Base-by-base conservation (phyloP, 2,797 vertebrate genomes). In the Aphelocoma californica region DNA sequence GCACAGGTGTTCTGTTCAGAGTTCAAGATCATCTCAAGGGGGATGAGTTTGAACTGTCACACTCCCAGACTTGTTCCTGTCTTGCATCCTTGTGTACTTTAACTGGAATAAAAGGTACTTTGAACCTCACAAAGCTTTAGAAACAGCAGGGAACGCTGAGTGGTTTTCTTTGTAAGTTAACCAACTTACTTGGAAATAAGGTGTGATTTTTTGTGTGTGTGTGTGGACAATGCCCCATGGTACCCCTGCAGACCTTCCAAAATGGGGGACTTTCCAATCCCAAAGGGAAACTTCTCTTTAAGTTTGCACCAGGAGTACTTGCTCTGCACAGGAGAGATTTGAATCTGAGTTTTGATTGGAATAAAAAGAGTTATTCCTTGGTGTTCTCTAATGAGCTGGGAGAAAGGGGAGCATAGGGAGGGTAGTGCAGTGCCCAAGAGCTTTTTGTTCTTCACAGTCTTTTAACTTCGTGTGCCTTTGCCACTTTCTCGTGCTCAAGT, bases 41-140 rank as follows among this genome's bases (percentile, higher is more conserved):
- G 72, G 83, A 67, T 81, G 58, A 58, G 34, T 94, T 86, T 83
- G 84, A 86, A 6, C 28, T 86, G 64, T 91, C 40, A 86, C 15
- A 18, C 10, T 13, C 48, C 36, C 60, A 92, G 56, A 64, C 60
- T 67, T 6, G 2, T 88, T 94, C 56, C 50, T 88, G 14, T 60
- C 74, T 83, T 85, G 56, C 29, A 42, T 32, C 51, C 34, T 58
- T 58, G 12, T 72, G 28, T 57, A 56, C 57, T 92, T 62, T 60
- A 81, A 34, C 75, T 34, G 67, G 38, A 82, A 70, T 72, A 82
- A 92, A 92, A 86, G n/a, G 25, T 24, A 42, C 61, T 61, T 86
- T 69, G 40, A 82, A 54, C 93, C 84, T 85, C 64, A 58, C 24
- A 54, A 28, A 45, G 16, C 44, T 85, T 86, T 74, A 78, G 45